A percentile compares a stretch with the other conserved stretches of the same genome.
These are phyloP conservation scores for Melanaphis sacchari DNA, from an alignment of 1,140 invertebrate genomes.

Conservation along the genomic window DNA sequence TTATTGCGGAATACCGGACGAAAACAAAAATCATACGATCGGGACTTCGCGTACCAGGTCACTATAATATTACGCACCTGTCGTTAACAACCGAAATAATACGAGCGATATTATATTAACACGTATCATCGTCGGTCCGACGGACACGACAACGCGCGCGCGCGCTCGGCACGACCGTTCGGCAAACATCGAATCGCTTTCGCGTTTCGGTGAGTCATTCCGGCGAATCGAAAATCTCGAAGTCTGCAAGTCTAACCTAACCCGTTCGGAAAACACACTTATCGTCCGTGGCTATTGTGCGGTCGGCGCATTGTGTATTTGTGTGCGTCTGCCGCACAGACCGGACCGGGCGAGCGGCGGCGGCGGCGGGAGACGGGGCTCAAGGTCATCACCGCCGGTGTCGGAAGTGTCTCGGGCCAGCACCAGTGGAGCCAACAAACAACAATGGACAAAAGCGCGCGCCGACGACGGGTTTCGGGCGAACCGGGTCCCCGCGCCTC, in stretches of 20 bases:
- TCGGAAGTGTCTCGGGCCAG: conserved; percentile 53
- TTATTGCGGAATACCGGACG: background rate
- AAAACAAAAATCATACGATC: background rate
- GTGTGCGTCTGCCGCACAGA: conserved; percentile 5
- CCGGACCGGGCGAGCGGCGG: background rate
- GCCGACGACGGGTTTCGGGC: background rate
- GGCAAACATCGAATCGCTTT: background rate
- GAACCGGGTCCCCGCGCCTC: background rate
- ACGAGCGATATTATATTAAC: too few species aligned
- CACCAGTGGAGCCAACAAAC: conserved; percentile 51
- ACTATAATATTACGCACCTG: background rate
- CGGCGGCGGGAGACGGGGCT: background rate
- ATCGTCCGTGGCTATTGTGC: background rate
- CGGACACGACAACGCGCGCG: too few species aligned
- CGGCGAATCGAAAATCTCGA: background rate
- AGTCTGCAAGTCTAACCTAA: background rate
- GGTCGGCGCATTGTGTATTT: background rate
- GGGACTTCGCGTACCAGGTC: background rate
- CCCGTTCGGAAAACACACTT: background rate
- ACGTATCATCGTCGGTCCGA: background rate
- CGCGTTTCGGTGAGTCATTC: background rate
- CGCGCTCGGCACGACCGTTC: background rate
- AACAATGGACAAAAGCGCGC: conserved; percentile 22
- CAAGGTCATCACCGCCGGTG: conserved; percentile 48
- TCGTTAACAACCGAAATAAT: background rate